Evolutionary conservation across 2,797 vertebrate genomes (phyloP).

Genomic region (Sus cebifrons): DNA sequence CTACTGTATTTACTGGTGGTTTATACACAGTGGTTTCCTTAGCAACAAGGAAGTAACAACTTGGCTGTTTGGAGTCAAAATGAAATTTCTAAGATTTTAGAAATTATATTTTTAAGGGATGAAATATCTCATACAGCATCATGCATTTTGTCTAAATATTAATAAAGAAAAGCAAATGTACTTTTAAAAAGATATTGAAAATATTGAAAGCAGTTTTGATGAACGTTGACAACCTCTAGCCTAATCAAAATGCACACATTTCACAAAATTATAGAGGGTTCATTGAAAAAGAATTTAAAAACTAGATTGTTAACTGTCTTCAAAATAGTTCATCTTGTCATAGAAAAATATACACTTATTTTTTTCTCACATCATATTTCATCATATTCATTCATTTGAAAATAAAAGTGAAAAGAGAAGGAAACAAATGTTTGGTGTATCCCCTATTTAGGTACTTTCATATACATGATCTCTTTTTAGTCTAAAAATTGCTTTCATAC

Average conservation of each 20-base stretch:
- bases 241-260: constrained; percentile 57
- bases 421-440: constrained; percentile 15
- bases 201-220: constrained; percentile 39
- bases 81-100: constrained; percentile 70
- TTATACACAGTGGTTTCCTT: constrained; percentile 75
- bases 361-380: neutral
- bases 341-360: constrained; percentile 9
- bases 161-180: constrained; percentile 62
- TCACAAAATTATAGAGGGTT: constrained; percentile 67
- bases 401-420: constrained; percentile 27
- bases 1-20: constrained; percentile 68
- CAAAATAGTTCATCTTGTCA: constrained; percentile 1
- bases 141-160: constrained; percentile 60
- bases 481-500: neutral
- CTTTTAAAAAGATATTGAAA: constrained; percentile 59
- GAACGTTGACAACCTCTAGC: constrained; percentile 29
- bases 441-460: neutral
- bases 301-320: constrained; percentile 59
- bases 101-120: constrained; percentile 71
- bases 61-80: constrained; percentile 69
- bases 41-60: constrained; percentile 64
- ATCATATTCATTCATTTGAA: constrained; percentile 54
- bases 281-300: constrained; percentile 52
- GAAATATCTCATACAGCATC: constrained; percentile 27
- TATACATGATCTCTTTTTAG: constrained; percentile 8